phyloP scores from a whole-genome alignment of 2,113 vertebrate species.

The Heterocephalus glaber region DNA sequence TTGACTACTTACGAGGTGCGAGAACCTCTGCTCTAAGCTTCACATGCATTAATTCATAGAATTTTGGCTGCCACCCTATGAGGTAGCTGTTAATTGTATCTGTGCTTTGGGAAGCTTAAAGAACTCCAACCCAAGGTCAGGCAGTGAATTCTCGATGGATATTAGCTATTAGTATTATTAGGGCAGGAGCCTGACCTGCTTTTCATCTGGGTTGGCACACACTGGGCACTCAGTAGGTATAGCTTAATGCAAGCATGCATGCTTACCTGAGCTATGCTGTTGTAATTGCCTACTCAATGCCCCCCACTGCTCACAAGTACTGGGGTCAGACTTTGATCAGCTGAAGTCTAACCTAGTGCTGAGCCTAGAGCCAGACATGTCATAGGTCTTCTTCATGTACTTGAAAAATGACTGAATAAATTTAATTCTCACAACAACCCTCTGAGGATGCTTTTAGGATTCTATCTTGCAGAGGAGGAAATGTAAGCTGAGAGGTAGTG shows the following conservation, averaged over 20 bases:
- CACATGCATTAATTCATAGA: background rate
- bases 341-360: background rate
- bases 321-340: background rate
- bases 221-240: background rate
- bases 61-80: background rate
- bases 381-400: background rate
- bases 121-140: background rate
- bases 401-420: background rate
- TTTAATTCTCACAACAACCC: background rate
- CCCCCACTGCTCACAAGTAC: accelerated
- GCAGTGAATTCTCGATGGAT: background rate
- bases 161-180: background rate
- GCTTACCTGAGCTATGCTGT: accelerated
- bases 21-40: constrained; percentile 24
- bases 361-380: background rate
- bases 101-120: constrained; percentile 25
- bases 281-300: no score
- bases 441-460: background rate
- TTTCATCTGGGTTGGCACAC: background rate
- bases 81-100: constrained; percentile 20
- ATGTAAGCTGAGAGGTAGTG: background rate
- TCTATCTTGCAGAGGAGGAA: background rate
- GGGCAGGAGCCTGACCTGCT: background rate
- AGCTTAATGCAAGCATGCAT: no score
- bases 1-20: constrained; percentile 29